phyloP scores from a whole-genome alignment of 2,113 vertebrate species.

The Thamnophis sirtalis region DNA sequence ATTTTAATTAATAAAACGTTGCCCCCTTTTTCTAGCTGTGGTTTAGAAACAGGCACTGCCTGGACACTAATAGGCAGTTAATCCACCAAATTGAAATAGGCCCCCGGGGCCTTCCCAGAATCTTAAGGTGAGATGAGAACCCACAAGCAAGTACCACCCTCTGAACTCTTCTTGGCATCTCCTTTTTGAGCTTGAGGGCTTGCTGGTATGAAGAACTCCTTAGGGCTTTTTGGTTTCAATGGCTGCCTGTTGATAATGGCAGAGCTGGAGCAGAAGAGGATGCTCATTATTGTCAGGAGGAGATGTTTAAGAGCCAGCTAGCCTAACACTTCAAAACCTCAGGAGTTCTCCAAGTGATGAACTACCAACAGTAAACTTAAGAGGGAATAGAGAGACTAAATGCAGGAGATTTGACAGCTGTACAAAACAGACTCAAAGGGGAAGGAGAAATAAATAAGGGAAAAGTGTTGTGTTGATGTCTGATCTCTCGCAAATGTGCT shows the following conservation, averaged over 20 bases:
- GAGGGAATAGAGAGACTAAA: neutral
- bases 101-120: neutral
- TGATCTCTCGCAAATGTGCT: neutral
- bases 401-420: neutral
- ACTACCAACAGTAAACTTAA: neutral
- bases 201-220: neutral
- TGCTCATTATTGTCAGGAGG: rapidly evolving
- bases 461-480: rapidly evolving
- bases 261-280: neutral
- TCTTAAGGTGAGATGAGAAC: neutral
- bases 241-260: constrained; percentile 6
- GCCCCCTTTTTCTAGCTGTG: rapidly evolving
- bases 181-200: neutral
- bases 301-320: neutral
- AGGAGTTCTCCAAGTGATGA: neutral
- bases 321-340: neutral
- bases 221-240: neutral
- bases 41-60: neutral
- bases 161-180: rapidly evolving
- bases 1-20: neutral
- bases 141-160: neutral
- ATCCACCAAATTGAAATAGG: neutral
- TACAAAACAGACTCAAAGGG: neutral
- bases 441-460: neutral
- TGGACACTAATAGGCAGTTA: neutral